A percentile compares a stretch with the other conserved stretches of the same genome.
Conservation (phyloP, 2,113 vertebrate species). For the Ovis aries region ARS-UI_Ramb_v3.0 NC_056061.1:87741501-87742000, state of each 20-base stretch:
- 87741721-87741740: background rate
- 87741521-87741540: too few relatives aligned
- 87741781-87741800: background rate
- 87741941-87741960: background rate
- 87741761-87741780: background rate
- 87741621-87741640: too few relatives aligned
- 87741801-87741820: background rate
- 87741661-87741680: too few relatives aligned
- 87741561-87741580: accelerated
- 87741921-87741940: background rate
- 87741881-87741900: background rate
- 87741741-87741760: background rate
- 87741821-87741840: background rate
- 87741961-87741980: too few relatives aligned
- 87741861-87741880: background rate
- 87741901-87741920: background rate
- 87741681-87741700: accelerated
- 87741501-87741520: too few relatives aligned
- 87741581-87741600: too few relatives aligned
- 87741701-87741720: too few relatives aligned
- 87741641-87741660: too few relatives aligned
- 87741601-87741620: accelerated
- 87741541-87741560: too few relatives aligned
- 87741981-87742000: too few relatives aligned
- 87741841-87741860: background rate